Evolutionary conservation across 2,797 vertebrate species (phyloP).

Genomic region (Neosalanx taihuensis): DNA sequence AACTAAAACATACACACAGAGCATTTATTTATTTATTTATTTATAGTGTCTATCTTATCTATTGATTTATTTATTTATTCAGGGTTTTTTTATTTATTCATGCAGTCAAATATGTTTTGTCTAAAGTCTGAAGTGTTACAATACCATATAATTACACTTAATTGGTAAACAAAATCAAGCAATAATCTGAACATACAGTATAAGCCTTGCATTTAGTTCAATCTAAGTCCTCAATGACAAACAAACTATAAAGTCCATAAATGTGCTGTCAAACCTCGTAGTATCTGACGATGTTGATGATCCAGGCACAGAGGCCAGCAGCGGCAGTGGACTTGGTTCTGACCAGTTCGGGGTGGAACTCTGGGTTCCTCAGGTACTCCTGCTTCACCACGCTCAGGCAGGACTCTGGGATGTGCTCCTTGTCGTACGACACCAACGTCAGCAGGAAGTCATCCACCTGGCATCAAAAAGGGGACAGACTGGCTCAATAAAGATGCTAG

Average conservation of each 20-base stretch:
- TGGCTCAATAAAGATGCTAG: slow-evolving; percentile 10
- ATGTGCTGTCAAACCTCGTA: slow-evolving; percentile 70
- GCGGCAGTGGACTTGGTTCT: slow-evolving; percentile 82
- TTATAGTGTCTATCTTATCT: neutral
- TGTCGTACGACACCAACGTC: slow-evolving; percentile 78
- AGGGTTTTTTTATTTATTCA: neutral
- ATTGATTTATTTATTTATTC: neutral
- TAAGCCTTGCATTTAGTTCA: too few relatives aligned
- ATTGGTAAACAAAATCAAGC: too few relatives aligned
- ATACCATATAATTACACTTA: too few relatives aligned
- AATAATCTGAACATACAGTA: too few relatives aligned
- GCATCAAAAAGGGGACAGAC: slow-evolving; percentile 29
- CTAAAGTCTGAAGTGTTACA: neutral
- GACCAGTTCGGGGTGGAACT: slow-evolving; percentile 81
- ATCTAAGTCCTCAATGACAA: too few relatives aligned
- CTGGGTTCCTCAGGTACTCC: slow-evolving; percentile 76
- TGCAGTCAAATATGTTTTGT: neutral
- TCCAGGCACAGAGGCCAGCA: slow-evolving; percentile 83
- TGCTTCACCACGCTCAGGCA: slow-evolving; percentile 81
- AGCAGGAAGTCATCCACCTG: slow-evolving; percentile 85
- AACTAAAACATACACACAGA: neutral
- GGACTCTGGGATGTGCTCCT: slow-evolving; percentile 84
- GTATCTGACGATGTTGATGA: slow-evolving; percentile 82
- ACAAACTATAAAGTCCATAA: too few relatives aligned
- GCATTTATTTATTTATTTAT: neutral